Evolutionary conservation across 2,888 invertebrate species (phyloP), one percentile per base, ranked within the genome.

Genomic region (Sabatieria punctata): DNA sequence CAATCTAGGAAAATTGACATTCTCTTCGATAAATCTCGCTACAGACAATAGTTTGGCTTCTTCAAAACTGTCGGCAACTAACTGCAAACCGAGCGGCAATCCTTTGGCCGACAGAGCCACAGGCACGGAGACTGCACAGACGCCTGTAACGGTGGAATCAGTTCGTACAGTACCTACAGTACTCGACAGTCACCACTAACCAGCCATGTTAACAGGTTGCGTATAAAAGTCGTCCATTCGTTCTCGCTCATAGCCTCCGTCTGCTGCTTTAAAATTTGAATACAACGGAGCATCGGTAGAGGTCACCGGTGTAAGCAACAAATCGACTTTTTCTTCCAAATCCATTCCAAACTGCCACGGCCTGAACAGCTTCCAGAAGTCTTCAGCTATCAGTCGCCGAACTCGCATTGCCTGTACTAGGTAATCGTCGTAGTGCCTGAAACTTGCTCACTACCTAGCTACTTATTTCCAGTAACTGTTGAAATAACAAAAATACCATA

Each of bases 171-270:
- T 35, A 41, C 13, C 22, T 41, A 30, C 30, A 30, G 8, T 30
- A 30, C 30, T 8, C 8, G 8, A 30, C 30, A 30, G 15, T 30
- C 30, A 30, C 15, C 8, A 30, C 43, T 8, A 33, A 51, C 95
- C 95, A 33, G 93, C 88, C 83, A 97, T 82, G 65, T 97, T 97
- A 0, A 84, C 85, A 0, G 95, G 82, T 61, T 89, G 89, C 0
- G 95, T 95, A 62, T 85, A 95, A 64, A 79, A 85, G 71, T 97
- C 97, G 43, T 63, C 63, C 63, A 86, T 84, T 38, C 80, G 72
- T 0, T 82, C 80, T 65, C 85, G 82, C 60, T 88, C 83, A 59
- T 84, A 82, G 45, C 86, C 73, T 63, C 85, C 86, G 56, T 84
- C 80, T 53, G 77, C 75, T 40, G 63, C 49, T 0, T 75, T 68